Base-by-base conservation (phyloP, 2,888 invertebrate genomes). In the Caradrina clavipalpis region DNA sequence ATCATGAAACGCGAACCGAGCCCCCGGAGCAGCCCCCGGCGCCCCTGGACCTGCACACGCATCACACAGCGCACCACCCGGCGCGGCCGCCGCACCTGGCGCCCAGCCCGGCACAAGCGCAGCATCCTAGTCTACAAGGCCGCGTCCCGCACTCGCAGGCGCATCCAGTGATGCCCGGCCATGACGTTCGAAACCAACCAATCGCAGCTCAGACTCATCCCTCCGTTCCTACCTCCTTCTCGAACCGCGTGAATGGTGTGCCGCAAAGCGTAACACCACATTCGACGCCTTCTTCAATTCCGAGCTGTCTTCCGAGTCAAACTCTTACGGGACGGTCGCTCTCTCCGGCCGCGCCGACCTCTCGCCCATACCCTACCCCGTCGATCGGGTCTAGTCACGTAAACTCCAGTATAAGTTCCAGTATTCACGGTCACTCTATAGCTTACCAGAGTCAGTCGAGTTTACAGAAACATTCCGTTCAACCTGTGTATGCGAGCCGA, bases 1-100 rank as follows among this genome's bases (percentile, higher is more conserved):
- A 94, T 86, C 97, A 97, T 88, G 96, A 96, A 86, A 96, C 97
- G 90, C 97, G 94, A 88, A 93, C 93, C 61, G 94, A 94, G 80
- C 88, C 89, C 60, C 84, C 90, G 81, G 83, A 82, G n/a, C 90
- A 87, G 75, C 89, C 93, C 22, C 90, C 91, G 66, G 94, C 90
- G 78, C 94, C 94, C 61, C 90, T 94, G 76, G 94, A 95, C 87
- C 89, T 93, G 63, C 95, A 94, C 86, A 91, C 93, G 51, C 93
- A 92, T 69, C 93, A 91, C 79, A 85, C 90, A 84, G 90, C 93
- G 69, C 93, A 92, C 79, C 93, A 91, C 78, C 87, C 91, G 77
- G 89, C 92, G 66, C 89, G 89, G 57, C 85, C 86, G 73, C 86
- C 86, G 63, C 85, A 86, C 74, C 70, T 80, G 10, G 55, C 82